Evolutionary conservation across 2,113 vertebrate species (phyloP).

Genomic region (Okapia johnstoni): DNA sequence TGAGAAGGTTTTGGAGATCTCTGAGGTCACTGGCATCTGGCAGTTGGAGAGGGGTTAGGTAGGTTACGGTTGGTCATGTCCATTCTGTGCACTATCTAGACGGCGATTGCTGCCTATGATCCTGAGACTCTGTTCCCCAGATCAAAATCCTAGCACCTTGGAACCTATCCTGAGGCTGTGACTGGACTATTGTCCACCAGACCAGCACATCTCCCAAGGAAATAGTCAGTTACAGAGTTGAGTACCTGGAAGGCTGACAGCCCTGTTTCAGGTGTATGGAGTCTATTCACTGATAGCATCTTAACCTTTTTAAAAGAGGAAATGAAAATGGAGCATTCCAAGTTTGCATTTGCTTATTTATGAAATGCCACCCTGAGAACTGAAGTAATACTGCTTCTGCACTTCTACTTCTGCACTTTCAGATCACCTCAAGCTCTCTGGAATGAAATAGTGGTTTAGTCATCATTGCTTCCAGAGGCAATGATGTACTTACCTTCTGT

Average conservation of each 20-base stretch:
- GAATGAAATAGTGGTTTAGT: background rate
- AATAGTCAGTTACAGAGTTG: background rate
- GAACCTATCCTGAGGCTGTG: background rate
- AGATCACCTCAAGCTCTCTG: background rate
- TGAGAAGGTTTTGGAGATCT: background rate
- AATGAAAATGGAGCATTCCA: background rate
- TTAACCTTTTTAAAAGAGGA: background rate
- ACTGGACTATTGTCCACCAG: background rate
- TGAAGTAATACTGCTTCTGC: background rate
- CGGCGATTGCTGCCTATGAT: background rate
- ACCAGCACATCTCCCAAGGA: background rate
- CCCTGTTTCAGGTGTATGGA: background rate
- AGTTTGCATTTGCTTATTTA: background rate
- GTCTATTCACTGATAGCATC: background rate
- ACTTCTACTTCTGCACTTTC: background rate
- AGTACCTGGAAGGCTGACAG: background rate
- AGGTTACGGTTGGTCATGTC: background rate
- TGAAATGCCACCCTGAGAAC: background rate
- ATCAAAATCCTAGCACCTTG: background rate
- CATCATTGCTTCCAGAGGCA: background rate
- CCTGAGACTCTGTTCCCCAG: background rate
- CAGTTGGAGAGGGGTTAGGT: background rate
- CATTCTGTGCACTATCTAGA: background rate
- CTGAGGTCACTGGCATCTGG: background rate
- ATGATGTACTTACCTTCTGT: background rate